These are phyloP conservation scores for Tetropium fuscum DNA, from an alignment of 2,888 invertebrate species.

Conservation along the genomic window DNA sequence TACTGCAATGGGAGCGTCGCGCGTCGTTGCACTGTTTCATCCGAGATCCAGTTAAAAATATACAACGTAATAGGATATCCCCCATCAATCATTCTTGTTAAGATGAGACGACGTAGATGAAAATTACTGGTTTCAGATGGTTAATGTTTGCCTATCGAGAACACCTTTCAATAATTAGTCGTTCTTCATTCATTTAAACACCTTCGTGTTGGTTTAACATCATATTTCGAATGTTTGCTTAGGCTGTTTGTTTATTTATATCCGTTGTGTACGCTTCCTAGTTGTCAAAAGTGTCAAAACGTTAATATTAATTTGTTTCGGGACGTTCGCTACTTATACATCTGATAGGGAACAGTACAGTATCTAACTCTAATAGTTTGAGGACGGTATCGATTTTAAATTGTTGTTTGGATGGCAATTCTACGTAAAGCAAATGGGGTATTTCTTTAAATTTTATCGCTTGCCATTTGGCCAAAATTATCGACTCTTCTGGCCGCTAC, in stretches of 20 bases:
- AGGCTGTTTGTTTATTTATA: constrained; percentile 8
- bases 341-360: no score
- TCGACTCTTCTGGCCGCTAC: no score
- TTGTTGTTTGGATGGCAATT: no score
- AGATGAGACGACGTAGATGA: constrained; percentile 1
- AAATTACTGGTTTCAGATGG: constrained; percentile 7
- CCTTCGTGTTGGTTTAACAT: not conserved
- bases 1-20: no score
- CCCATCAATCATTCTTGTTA: constrained; percentile 10
- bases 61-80: constrained; percentile 7
- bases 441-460: no score
- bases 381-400: no score
- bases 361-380: no score
- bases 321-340: no score
- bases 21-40: no score
- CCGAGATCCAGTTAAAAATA: constrained; percentile 4
- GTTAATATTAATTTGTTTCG: not conserved
- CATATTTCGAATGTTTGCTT: constrained; percentile 7
- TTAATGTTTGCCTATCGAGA: constrained; percentile 3
- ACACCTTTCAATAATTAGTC: constrained; percentile 5
- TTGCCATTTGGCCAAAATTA: no score
- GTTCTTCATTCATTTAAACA: constrained; percentile 2
- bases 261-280: not conserved
- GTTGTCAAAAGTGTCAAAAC: constrained; percentile 3
- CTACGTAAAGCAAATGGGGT: no score